phyloP scores from a whole-genome alignment of 2,888 invertebrate species.

The Odontocolon sp. region DNA sequence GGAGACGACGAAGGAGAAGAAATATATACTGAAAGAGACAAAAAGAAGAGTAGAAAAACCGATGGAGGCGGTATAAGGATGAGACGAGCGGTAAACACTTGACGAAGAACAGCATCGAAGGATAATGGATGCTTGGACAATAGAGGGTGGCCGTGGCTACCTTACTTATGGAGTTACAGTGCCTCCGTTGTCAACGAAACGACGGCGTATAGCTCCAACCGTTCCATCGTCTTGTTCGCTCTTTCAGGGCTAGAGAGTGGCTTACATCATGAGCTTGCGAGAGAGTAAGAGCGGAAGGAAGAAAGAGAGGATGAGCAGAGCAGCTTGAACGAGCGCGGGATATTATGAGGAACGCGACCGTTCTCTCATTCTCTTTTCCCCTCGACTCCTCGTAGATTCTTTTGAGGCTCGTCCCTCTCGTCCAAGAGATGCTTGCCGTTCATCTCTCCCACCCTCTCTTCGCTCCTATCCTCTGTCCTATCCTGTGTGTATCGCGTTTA shows the following conservation, averaged over 20 bases:
- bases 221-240: constrained; percentile 15
- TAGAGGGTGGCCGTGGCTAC: constrained; percentile 27
- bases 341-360: background rate
- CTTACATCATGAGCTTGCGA: background rate
- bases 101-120: constrained; percentile 51
- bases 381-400: constrained; percentile 50
- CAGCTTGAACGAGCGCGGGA: too few relatives aligned
- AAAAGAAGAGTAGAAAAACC: background rate
- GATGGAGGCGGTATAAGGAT: constrained; percentile 2
- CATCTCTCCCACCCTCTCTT: constrained; percentile 1
- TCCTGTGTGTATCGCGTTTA: constrained; percentile 58
- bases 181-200: constrained; percentile 13
- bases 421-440: constrained; percentile 37
- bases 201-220: constrained; percentile 3
- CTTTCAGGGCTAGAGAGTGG: constrained; percentile 8
- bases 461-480: background rate
- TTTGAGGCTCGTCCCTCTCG: constrained; percentile 46
- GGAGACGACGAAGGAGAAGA: background rate
- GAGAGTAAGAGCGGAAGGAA: background rate
- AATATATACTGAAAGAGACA: background rate
- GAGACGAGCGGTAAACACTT: constrained; percentile 56
- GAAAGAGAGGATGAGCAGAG: too few relatives aligned
- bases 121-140: constrained; percentile 60
- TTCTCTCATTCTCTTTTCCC: background rate
- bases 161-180: constrained; percentile 27